These are phyloP conservation scores for Pogonus chalceus DNA, from an alignment of 1,140 invertebrate species.

Conservation along the genomic window DNA sequence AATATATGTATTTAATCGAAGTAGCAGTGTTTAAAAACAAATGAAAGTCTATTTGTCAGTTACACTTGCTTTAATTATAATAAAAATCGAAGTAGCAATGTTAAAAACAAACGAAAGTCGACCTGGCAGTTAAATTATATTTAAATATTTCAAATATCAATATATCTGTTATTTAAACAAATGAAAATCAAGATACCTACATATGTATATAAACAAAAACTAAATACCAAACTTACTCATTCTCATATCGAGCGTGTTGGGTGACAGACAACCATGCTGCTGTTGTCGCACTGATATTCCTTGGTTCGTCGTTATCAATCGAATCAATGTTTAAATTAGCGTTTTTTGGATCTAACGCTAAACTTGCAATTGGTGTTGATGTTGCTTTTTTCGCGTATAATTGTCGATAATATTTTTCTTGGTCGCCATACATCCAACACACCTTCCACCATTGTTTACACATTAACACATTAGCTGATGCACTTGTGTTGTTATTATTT, in stretches of 20 bases:
- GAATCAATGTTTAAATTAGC: not conserved
- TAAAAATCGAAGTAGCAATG: too few species aligned
- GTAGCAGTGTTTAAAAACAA: too few species aligned
- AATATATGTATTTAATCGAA: too few species aligned
- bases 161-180: too few species aligned
- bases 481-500: constrained; percentile 26
- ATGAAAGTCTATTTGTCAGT: too few species aligned
- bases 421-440: constrained; percentile 75
- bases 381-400: constrained; percentile 57
- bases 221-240: not conserved
- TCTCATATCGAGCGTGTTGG: not conserved
- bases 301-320: not conserved
- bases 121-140: too few species aligned
- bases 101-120: too few species aligned
- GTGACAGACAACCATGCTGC: not conserved
- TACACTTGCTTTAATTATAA: too few species aligned
- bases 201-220: too few species aligned
- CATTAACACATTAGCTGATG: constrained; percentile 59
- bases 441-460: constrained; percentile 82
- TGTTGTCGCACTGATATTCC: not conserved
- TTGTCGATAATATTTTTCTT: constrained; percentile 72
- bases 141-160: too few species aligned
- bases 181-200: too few species aligned
- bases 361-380: constrained; percentile 34
- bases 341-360: not conserved